These are phyloP conservation scores for Willowsia nigromaculata DNA, from an alignment of 2,888 invertebrate species.

Conservation along the genomic window DNA sequence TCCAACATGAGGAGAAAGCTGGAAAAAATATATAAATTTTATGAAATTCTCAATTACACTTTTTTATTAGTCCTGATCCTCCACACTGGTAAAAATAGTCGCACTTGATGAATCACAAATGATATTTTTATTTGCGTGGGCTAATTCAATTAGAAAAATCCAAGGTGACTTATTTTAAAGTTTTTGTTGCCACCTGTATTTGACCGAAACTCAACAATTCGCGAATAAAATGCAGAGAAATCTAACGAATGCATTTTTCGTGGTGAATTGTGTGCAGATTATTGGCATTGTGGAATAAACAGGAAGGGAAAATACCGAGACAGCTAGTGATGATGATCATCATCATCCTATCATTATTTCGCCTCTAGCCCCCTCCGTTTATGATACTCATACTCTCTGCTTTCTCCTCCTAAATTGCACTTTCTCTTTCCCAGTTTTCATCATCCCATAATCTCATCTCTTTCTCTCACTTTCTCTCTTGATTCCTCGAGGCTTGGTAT, in stretches of 20 bases:
- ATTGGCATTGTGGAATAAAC: neutral
- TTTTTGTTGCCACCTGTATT: too few species aligned
- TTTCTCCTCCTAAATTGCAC: slow-evolving; percentile 14
- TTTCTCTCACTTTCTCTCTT: neutral
- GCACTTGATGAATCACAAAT: too few species aligned
- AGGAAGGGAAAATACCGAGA: too few species aligned
- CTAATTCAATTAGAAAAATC: too few species aligned
- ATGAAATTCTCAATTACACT: slow-evolving; percentile 16
- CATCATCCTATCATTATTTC: neutral
- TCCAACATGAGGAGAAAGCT: neutral
- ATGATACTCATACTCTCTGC: neutral
- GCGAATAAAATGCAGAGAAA: too few species aligned
- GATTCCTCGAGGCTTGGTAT: neutral
- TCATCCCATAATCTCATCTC: slow-evolving; percentile 26
- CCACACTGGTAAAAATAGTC: neutral
- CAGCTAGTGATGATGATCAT: too few species aligned
- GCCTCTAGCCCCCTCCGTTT: neutral
- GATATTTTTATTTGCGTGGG: too few species aligned
- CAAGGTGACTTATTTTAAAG: too few species aligned
- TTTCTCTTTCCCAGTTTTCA: neutral
- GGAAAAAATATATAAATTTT: neutral
- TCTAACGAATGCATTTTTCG: neutral
- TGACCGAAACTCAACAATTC: too few species aligned
- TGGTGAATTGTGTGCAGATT: neutral
- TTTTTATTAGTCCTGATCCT: neutral